Evolutionary conservation across 2,113 vertebrate species (phyloP), one percentile per base, ranked within the genome.

Genomic region (Trachemys scripta): DNA sequence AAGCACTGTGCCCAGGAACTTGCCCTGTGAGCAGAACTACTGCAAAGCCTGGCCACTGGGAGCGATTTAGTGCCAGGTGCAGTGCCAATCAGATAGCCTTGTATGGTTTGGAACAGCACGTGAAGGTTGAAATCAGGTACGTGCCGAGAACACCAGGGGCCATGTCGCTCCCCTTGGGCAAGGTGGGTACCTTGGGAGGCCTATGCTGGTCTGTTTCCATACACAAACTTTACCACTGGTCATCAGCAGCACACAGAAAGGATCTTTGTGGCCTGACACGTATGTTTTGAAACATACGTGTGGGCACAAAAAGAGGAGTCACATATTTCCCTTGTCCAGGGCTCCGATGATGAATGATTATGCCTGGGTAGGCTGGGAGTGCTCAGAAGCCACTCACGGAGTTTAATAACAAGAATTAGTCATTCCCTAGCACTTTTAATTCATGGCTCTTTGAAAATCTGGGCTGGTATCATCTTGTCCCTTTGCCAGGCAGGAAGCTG

Each of bases 371-470:
- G 72, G 89, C 35, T 78, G 87, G 87, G 57, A 91, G 79, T 84
- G 92, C 75, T 65, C 79, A 87, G 95, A 72, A 93, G 84, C 45
- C 1, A 0, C 27, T 94, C 87, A 57, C 45, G 69, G 57, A 79
- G 54, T 51, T 85, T 96, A 94, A 92, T 91, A 91, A 90, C 0
- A 0, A 53, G 53, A 42, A 97, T 95, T 87, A 24, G 96, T 97
- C 93, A 91, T 75, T n/a, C 83, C 80, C 82, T 1, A 16, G 51
- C 49, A 25, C 7, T 19, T 9, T 14, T 24, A 38, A 17, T 17
- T 13, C 84, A 85, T 79, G 56, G 72, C 22, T 72, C 1, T 31
- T 87, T 47, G 57, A 49, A 80, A 78, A 38, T 24, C 53, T 90
- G 69, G 11, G 47, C 38, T 25, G 42, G 20, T 45, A 27, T 76